Conservation (phyloP, 2,888 invertebrate species). For the Synergus laeviventris region DNA sequence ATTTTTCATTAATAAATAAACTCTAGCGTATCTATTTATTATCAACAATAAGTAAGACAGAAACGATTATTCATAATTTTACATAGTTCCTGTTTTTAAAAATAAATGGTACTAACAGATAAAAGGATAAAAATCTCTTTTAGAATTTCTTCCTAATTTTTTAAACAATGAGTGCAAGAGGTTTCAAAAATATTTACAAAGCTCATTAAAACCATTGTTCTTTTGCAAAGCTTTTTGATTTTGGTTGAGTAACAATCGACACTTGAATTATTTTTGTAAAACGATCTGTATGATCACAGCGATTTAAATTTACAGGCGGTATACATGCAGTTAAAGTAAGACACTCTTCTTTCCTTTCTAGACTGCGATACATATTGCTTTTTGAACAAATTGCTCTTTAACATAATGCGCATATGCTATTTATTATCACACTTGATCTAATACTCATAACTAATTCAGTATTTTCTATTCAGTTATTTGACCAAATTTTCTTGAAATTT, state of each 20-base stretch:
- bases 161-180: slow-evolving; percentile 1
- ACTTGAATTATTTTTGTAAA: slow-evolving; percentile 12
- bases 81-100: neutral
- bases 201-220: neutral
- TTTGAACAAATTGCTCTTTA: slow-evolving; percentile 7
- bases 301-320: slow-evolving; percentile 27
- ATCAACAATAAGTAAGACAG: neutral
- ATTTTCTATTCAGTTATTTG: neutral
- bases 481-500: slow-evolving; percentile 1
- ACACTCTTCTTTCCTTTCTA: slow-evolving; percentile 19
- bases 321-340: slow-evolving; percentile 14
- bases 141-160: neutral
- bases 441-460: slow-evolving; percentile 12
- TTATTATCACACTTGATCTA: slow-evolving; percentile 35
- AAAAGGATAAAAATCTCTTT: neutral
- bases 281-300: slow-evolving; percentile 26
- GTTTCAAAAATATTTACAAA: slow-evolving; percentile 25
- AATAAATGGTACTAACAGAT: neutral
- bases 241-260: slow-evolving; percentile 7
- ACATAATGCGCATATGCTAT: slow-evolving; percentile 9
- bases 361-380: neutral
- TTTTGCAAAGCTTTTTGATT: neutral
- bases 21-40: neutral
- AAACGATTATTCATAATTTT: neutral
- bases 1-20: neutral